Conservation (phyloP, 1,140 invertebrate species). For the Drosophila rhopaloa region DNA sequence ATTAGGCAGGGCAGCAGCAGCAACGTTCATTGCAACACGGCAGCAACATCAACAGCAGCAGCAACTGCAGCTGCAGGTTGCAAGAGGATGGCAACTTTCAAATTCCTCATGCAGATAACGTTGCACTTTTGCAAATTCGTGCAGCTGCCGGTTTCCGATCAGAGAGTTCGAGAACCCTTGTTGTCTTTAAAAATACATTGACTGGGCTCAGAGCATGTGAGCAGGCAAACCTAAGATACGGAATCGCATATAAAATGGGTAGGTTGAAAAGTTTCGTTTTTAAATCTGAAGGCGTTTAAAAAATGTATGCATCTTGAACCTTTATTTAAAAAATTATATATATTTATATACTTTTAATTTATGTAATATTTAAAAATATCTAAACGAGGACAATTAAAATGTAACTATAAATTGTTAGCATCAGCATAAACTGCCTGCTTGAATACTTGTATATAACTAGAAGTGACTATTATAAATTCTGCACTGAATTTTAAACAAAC, state of each 20-base stretch:
- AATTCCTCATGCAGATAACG: conserved; percentile 72
- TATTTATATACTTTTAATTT: no score
- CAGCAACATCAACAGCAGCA: conserved; percentile 9
- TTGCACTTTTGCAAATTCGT: conserved; percentile 75
- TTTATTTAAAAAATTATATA: no score
- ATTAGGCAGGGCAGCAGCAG: conserved; percentile 63
- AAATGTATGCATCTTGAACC: no score
- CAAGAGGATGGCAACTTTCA: conserved; percentile 33
- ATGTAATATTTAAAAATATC: no score
- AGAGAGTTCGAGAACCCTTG: conserved; percentile 24
- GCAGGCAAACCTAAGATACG: neutral
- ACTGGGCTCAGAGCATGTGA: conserved; percentile 33
- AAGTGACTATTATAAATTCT: no score
- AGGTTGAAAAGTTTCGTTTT: neutral
- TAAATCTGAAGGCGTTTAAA: no score
- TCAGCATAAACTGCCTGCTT: no score
- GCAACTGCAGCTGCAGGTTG: conserved; percentile 1
- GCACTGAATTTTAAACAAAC: no score
- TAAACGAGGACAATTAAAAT: no score
- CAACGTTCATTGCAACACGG: conserved; percentile 31
- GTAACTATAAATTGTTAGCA: no score
- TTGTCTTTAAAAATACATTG: conserved; percentile 76
- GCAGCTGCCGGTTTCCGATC: conserved; percentile 38
- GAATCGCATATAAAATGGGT: conserved; percentile 6
- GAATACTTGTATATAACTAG: no score